Evolutionary conservation across 2,113 vertebrate genomes (phyloP).

Genomic region (Halichoeres trimaculatus): DNA sequence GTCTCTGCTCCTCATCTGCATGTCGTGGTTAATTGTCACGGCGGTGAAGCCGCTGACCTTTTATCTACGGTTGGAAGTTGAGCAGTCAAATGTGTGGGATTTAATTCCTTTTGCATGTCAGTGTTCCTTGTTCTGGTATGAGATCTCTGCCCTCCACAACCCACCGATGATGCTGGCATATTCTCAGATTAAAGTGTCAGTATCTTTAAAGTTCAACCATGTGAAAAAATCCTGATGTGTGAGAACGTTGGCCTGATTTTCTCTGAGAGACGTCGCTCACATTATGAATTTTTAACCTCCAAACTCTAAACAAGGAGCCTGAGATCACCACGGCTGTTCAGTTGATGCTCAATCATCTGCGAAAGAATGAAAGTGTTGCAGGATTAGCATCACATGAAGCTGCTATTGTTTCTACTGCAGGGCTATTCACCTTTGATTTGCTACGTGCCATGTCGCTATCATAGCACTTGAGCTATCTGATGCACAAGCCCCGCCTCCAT

Average conservation of each 20-base stretch:
- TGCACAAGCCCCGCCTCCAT: slow-evolving; percentile 1
- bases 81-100: neutral
- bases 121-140: neutral
- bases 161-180: neutral
- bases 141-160: neutral
- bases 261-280: slow-evolving; percentile 6
- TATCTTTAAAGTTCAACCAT: neutral
- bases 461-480: slow-evolving; percentile 6
- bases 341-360: slow-evolving; percentile 18
- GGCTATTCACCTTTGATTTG: neutral
- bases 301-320: neutral
- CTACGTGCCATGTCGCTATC: neutral
- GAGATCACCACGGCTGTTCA: slow-evolving; percentile 8
- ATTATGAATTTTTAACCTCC: slow-evolving; percentile 41
- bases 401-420: slow-evolving; percentile 10
- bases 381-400: neutral
- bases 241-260: slow-evolving; percentile 41
- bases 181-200: neutral
- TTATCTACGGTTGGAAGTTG: neutral
- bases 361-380: neutral
- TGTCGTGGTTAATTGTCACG: too few species aligned
- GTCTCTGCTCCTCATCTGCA: too few species aligned
- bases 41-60: neutral
- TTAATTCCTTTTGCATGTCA: neutral
- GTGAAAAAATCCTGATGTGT: slow-evolving; percentile 4